Evolutionary conservation across 2,797 vertebrate species (phyloP), one percentile per base, ranked within the genome.

Genomic region (Mormyrus hasselquistii): DNA sequence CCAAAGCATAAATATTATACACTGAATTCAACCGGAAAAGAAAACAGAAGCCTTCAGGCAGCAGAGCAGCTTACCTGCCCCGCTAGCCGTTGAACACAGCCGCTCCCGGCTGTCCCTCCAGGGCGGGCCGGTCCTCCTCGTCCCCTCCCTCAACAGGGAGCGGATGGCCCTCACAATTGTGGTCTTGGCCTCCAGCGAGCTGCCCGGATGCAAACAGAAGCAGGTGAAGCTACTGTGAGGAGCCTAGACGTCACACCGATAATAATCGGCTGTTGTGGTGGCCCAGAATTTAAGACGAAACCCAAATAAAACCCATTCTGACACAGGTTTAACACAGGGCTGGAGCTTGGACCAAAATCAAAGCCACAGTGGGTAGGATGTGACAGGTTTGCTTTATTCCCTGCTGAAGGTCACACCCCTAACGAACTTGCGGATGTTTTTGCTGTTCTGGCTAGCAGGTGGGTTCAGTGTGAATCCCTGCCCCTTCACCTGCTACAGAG

Each of bases 401-500:
- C 76, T 47, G 76, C 16, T 82, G 76, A 82, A 9, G 41, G 49
- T 52, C 22, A 14, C 50, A 85, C 49, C 25, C 83, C 47, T n/a
- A n/a, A 41, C 2, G 8, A 16, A 38, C 55, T 62, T 47, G 19
- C 2, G 3, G 16, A 44, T 25, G 34, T 12, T 47, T 10, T 12
- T 44, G 57, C 38, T 62, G 86, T 65, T 34, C 41, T 41, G 53
- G 34, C 41, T 6, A 65, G 22, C 22, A 73, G 52, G 53, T 87
- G 53, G 19, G 25, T 8, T 34, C 29, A 87, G 44, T 49, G 19
- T 7, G 19, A 25, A 7, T 57, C 7, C 52, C 29, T 10, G 34
- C 12, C 38, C 34, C 88, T 59, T 89, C 95, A 99, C 98, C 98
- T 98, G 97, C 97, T 98, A 90, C 97, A 97, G 90, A 99, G 92